These are phyloP conservation scores for Resseliella maxima DNA, from an alignment of 2,888 invertebrate genomes.

Conservation along the genomic window DNA sequence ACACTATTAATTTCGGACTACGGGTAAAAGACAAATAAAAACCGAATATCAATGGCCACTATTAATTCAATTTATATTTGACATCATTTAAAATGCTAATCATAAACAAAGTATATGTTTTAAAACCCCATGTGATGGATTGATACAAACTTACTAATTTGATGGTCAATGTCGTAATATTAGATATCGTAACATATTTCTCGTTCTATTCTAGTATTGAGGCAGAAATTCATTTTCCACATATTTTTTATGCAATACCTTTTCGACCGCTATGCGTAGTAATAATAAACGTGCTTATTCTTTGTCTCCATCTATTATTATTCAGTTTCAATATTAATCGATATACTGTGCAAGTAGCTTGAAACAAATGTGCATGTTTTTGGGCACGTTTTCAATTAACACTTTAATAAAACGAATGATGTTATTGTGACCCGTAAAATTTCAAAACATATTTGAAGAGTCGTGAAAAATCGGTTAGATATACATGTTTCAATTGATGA, in stretches of 20 bases:
- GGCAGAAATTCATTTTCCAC: background rate
- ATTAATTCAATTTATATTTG: background rate
- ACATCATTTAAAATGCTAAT: background rate
- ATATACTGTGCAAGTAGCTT: background rate
- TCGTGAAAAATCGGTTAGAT: background rate
- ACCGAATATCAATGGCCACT: background rate
- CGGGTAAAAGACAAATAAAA: background rate
- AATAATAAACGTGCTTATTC: background rate
- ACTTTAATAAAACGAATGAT: background rate
- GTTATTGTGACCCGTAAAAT: background rate
- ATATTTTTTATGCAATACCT: background rate
- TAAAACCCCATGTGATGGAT: background rate
- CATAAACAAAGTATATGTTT: slow-evolving; percentile 8
- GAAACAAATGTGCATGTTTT: background rate
- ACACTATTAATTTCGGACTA: no score
- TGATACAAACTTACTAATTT: background rate
- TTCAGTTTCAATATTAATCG: background rate
- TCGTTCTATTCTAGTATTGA: no score
- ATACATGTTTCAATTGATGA: background rate
- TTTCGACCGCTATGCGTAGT: no score
- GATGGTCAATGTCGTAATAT: background rate
- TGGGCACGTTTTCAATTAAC: background rate
- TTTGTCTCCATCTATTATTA: background rate
- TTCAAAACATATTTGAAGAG: background rate
- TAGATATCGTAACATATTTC: background rate